Conservation (phyloP, 2,797 vertebrate genomes). For the Hafferia zeledoni region DNA sequence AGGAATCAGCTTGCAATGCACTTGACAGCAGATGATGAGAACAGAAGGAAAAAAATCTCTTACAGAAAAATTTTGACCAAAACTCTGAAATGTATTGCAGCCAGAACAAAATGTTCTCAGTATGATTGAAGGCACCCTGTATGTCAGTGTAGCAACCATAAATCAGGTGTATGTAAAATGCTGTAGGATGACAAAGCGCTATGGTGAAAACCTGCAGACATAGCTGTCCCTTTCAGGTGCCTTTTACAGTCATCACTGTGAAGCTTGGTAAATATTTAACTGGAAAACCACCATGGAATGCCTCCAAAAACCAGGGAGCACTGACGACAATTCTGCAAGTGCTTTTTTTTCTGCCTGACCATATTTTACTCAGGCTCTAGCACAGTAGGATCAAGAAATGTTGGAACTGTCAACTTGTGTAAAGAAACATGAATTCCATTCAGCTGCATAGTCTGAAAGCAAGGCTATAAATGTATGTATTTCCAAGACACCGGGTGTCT, state of each 20-base stretch:
- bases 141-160: neutral
- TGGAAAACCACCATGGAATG: neutral
- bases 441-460: neutral
- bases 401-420: neutral
- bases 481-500: neutral
- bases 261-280: neutral
- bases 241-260: neutral
- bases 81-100: neutral
- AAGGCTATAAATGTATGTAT: neutral
- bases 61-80: neutral
- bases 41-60: neutral
- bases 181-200: neutral
- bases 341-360: neutral
- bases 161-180: neutral
- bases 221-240: neutral
- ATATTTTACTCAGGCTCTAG: neutral
- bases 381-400: neutral
- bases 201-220: neutral
- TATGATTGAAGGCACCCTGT: neutral
- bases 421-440: neutral
- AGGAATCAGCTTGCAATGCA: neutral
- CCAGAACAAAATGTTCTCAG: neutral
- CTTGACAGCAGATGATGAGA: neutral
- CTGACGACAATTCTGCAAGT: neutral
- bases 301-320: neutral